Evolutionary conservation across 2,888 invertebrate genomes (phyloP), one percentile per base, ranked within the genome.

Genomic region (Prenolepis imparis): DNA sequence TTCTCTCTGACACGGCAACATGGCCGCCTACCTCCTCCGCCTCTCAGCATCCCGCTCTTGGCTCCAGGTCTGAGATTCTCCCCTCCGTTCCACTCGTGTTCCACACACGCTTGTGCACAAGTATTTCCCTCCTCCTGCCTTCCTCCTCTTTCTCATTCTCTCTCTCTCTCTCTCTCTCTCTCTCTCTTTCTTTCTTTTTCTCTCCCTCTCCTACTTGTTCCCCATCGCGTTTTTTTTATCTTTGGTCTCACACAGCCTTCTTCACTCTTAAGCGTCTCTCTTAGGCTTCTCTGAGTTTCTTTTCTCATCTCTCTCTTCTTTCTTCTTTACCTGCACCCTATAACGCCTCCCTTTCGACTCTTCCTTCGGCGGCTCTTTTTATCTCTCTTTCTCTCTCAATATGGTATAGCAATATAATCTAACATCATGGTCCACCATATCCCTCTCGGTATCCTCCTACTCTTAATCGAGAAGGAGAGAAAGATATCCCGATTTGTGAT

Each of bases 21-120:
- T 96, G 96, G 96, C 96, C 96, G 96, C 96, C 95, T 52, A 93
- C 95, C 95, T 95, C 96, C 95, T 95, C 95, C 96, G 95, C 95
- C 95, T 95, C 95, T 95, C 94, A 93, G 95, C 95, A 95, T 96
- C 95, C 95, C 95, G 89, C 88, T 90, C 87, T 86, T 48, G 91
- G 95, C 95, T 94, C 93, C 95, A 87, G 90, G 87, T 86, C 85
- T 89, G 87, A 82, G 63, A 73, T 83, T 87, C 87, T 90, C 90
- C 83, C 74, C 86, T 83, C 78, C 67, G 48, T 64, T 73, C 73
- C 59, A 63, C 74, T 67, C 84, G 73, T 57, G 55, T 77, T 63
- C 73, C 84, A 85, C 82, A 70, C 86, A 68, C 86, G 77, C 72
- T 83, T 73, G 85, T 86, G 73, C 81, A 87, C 85, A 85, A 85